These are phyloP conservation scores for Aphyosemion australe DNA, from an alignment of 2,113 vertebrate genomes.

Conservation along the genomic window DNA sequence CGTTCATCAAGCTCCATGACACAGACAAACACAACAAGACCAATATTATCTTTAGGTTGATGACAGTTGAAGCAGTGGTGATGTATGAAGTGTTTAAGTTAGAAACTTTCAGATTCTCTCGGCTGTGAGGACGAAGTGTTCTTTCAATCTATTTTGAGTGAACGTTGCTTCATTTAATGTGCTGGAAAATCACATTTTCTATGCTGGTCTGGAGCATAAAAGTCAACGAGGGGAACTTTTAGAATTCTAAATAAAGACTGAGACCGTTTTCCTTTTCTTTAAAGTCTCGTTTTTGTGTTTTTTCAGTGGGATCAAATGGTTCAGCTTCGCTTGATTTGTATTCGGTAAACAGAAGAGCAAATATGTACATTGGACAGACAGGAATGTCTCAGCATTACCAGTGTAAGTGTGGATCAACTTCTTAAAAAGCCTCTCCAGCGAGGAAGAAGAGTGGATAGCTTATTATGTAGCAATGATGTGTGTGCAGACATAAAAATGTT, in stretches of 20 bases:
- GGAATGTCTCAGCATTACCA: conserved; percentile 38
- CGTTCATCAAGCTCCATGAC: conserved; percentile 66
- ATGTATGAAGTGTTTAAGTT: conserved; percentile 62
- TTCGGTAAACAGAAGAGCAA: conserved; percentile 70
- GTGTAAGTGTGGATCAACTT: conserved; percentile 51
- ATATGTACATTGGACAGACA: conserved; percentile 66
- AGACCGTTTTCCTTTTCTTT: conserved; percentile 60
- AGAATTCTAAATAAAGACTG: conserved; percentile 67
- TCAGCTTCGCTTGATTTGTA: conserved; percentile 37
- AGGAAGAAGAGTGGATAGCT: conserved; percentile 34
- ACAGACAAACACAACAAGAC: conserved; percentile 57
- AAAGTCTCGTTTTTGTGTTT: conserved; percentile 58
- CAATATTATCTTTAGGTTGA: conserved; percentile 70
- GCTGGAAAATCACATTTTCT: conserved; percentile 71
- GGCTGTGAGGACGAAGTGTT: conserved; percentile 67
- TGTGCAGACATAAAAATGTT: conserved; percentile 46
- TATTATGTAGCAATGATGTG: conserved; percentile 38
- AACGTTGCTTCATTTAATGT: conserved; percentile 68
- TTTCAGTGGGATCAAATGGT: conserved; percentile 59
- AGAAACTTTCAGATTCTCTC: conserved; percentile 51
- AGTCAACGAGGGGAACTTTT: conserved; percentile 52
- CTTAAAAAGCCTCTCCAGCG: conserved; percentile 12
- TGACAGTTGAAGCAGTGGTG: conserved; percentile 65
- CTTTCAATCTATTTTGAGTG: conserved; percentile 68
- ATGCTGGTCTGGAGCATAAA: conserved; percentile 51